These are phyloP conservation scores for Dipodomys merriami DNA, from an alignment of 2,113 vertebrate species.

Conservation along the genomic window DNA sequence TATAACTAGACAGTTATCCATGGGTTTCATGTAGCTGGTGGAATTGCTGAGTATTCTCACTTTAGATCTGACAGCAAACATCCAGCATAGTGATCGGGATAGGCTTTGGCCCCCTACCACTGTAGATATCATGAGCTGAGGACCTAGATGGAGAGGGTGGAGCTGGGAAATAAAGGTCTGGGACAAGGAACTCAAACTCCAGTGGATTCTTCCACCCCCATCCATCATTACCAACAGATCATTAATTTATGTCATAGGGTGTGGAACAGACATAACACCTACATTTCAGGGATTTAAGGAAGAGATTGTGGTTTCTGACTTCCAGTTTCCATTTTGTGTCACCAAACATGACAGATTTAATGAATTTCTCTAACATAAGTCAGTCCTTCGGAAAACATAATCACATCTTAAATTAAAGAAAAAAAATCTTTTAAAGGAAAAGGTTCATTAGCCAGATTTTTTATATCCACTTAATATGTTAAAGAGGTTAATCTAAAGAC, in stretches of 20 bases:
- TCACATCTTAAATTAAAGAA: constrained; percentile 34
- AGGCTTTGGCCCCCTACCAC: background rate
- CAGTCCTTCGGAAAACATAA: constrained; percentile 51
- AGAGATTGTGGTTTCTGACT: constrained; percentile 55
- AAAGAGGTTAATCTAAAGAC: background rate
- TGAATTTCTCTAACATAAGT: constrained; percentile 51
- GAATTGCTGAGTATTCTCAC: background rate
- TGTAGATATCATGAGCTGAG: background rate
- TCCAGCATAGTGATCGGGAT: background rate
- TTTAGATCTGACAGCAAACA: background rate
- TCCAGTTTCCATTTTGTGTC: constrained; percentile 65
- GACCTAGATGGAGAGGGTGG: background rate
- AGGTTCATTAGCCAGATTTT: background rate
- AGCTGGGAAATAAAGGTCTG: background rate
- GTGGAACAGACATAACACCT: constrained; percentile 60
- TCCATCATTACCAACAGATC: constrained; percentile 52
- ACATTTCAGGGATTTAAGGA: constrained; percentile 38
- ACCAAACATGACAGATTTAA: constrained; percentile 69
- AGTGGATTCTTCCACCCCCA: background rate
- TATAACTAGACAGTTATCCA: constrained; percentile 41
- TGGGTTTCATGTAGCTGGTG: background rate
- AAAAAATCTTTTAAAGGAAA: constrained; percentile 12
- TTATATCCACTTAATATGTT: background rate
- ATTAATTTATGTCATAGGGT: constrained; percentile 68
- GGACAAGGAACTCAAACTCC: constrained; percentile 38